phyloP scores from a whole-genome alignment of 2,888 invertebrate genomes.

The Lampropteryx suffumata region DNA sequence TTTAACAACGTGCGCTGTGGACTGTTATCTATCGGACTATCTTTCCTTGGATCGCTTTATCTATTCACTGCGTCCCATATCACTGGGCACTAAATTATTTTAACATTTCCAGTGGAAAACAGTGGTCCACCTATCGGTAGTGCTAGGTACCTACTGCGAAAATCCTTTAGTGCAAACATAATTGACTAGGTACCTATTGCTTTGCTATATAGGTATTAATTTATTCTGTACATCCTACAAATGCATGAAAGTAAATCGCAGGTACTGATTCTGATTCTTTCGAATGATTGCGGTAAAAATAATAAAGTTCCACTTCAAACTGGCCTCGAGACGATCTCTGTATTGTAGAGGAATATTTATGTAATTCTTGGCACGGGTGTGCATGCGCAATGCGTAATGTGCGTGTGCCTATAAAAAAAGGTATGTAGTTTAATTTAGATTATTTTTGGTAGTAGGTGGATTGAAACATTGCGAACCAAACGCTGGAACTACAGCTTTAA shows the following conservation, averaged over 20 bases:
- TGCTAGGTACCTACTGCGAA: background rate
- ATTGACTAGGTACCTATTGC: too few species aligned
- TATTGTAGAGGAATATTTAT: background rate
- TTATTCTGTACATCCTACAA: too few species aligned
- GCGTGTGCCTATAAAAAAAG: slow-evolving; percentile 11
- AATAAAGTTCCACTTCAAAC: background rate
- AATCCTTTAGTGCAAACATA: slow-evolving; percentile 3
- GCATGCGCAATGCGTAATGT: background rate
- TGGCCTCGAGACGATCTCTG: background rate
- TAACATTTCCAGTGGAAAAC: slow-evolving; percentile 54
- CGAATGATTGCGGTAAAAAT: too few species aligned
- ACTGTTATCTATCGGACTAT: slow-evolving; percentile 68
- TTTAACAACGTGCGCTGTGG: slow-evolving; percentile 39
- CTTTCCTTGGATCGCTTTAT: slow-evolving; percentile 56
- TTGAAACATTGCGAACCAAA: too few species aligned
- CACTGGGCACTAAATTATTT: slow-evolving; percentile 63
- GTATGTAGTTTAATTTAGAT: too few species aligned
- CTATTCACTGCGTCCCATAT: slow-evolving; percentile 55
- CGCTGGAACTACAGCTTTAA: too few species aligned
- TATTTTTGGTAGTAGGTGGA: background rate
- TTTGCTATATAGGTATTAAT: too few species aligned
- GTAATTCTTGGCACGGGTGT: slow-evolving; percentile 38
- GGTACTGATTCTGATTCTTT: too few species aligned
- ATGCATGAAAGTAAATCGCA: too few species aligned
- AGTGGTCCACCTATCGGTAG: slow-evolving; percentile 32